phyloP scores from a whole-genome alignment of 2,113 vertebrate species.

The Oreocharis arfaki region DNA sequence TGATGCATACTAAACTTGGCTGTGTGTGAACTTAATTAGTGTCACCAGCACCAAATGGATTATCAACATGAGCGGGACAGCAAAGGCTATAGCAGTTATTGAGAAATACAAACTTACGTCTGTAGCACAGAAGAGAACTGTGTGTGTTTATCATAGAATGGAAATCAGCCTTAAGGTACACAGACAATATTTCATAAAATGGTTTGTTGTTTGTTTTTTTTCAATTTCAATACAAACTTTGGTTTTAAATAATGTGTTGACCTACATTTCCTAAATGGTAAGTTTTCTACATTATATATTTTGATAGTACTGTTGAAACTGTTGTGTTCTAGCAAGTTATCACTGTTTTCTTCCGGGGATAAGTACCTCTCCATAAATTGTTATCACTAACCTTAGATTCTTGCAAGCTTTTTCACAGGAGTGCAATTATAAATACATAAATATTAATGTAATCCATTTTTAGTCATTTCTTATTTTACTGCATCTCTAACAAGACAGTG shows the following conservation, averaged over 20 bases:
- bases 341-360: constrained; percentile 4
- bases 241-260: neutral
- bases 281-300: neutral
- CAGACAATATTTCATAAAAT: neutral
- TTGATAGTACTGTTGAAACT: neutral
- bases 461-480: constrained; percentile 28
- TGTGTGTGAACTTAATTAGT: neutral
- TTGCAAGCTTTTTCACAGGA: constrained; percentile 5
- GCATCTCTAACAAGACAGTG: neutral
- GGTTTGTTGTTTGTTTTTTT: neutral
- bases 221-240: neutral
- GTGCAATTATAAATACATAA: constrained; percentile 40
- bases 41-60: neutral
- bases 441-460: constrained; percentile 46
- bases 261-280: neutral
- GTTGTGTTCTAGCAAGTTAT: neutral
- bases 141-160: neutral
- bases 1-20: neutral
- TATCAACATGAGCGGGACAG: neutral
- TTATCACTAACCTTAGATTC: neutral
- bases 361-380: neutral
- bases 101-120: neutral
- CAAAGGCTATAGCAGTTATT: neutral
- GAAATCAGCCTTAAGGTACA: neutral
- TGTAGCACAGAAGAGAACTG: neutral